phyloP scores from a whole-genome alignment of 1,140 invertebrate species.

The Nilaparvata lugens region DNA sequence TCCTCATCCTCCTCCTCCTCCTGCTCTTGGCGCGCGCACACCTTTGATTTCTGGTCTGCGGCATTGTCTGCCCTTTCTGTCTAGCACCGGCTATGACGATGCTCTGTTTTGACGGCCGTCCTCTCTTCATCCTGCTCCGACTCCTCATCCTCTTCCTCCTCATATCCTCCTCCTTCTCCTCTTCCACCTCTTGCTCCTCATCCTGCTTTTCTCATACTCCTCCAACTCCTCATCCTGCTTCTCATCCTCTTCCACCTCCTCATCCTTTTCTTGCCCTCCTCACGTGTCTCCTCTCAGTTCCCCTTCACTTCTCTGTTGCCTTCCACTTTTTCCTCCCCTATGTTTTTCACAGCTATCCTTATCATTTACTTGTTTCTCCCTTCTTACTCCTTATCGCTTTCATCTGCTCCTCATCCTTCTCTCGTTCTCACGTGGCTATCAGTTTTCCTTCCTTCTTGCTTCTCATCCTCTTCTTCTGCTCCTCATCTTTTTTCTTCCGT shows the following conservation, averaged over 20 bases:
- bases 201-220: not conserved
- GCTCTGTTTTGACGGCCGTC: not conserved
- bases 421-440: not conserved
- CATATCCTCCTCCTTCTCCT: conserved; percentile 6
- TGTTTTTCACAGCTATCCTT: too few species aligned
- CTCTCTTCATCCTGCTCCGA: not conserved
- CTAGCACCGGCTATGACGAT: not conserved
- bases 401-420: conserved; percentile 32
- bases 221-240: conserved; percentile 1
- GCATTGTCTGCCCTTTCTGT: not conserved
- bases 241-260: conserved; percentile 24
- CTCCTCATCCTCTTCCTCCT: not conserved
- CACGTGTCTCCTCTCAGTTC: conserved; percentile 20
- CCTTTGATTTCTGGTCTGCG: conserved; percentile 3
- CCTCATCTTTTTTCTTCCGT: conserved; percentile 6
- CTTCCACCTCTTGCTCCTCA: not conserved
- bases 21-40: not conserved
- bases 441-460: not conserved
- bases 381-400: conserved; percentile 35
- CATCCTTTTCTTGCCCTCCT: conserved; percentile 36
- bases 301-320: too few species aligned
- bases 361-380: conserved; percentile 37
- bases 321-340: too few species aligned
- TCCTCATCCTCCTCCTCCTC: not conserved
- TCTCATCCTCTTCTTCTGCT: not conserved